These are phyloP conservation scores for Anolis carolinensis DNA, from an alignment of 2,113 vertebrate species.

Conservation along the genomic window DNA sequence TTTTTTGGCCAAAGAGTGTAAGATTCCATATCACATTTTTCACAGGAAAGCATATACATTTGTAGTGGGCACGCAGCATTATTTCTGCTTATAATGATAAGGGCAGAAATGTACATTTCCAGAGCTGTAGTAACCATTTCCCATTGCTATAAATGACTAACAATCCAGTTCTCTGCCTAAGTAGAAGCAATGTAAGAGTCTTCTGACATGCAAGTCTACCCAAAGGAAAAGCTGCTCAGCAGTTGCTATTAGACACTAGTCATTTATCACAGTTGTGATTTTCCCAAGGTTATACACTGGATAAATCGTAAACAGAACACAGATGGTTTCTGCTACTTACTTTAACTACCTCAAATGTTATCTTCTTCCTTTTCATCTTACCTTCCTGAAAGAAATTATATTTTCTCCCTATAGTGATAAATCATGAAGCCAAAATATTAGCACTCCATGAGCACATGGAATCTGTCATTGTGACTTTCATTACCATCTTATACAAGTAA, in stretches of 20 bases:
- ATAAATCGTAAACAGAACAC: conserved; percentile 19
- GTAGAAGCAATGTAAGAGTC: background rate
- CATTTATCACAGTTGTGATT: background rate
- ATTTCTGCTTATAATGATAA: background rate
- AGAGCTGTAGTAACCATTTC: background rate
- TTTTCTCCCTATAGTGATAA: conserved; percentile 10
- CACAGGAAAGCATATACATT: background rate
- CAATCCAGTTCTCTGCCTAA: background rate
- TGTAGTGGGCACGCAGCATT: background rate
- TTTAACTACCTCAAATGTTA: background rate
- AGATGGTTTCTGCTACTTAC: background rate
- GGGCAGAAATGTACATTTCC: background rate
- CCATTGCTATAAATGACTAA: background rate
- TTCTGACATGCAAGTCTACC: background rate
- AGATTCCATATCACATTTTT: no score
- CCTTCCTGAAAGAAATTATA: conserved; percentile 22
- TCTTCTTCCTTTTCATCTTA: background rate
- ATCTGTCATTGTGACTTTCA: conserved; percentile 26
- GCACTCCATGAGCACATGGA: background rate
- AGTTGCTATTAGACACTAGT: background rate
- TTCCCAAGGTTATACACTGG: conserved; percentile 3
- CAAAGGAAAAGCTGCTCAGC: background rate
- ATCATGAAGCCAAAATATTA: conserved; percentile 21
- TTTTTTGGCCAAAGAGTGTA: background rate
- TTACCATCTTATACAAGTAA: conserved; percentile 10